phyloP scores from a whole-genome alignment of 2,113 vertebrate species.

The Podarcis raffonei region DNA sequence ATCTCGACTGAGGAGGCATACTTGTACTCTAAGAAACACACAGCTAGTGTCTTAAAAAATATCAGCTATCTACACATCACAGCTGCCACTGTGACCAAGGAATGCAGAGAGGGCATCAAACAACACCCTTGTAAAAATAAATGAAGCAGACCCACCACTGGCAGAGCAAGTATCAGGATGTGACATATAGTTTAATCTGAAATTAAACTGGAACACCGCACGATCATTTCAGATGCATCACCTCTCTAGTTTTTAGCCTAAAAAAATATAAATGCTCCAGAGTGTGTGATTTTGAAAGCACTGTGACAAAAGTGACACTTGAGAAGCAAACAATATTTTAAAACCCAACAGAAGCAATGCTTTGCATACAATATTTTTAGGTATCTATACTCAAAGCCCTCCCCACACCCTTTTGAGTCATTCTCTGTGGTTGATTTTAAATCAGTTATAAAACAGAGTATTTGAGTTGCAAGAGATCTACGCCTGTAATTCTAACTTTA shows the following conservation, averaged over 20 bases:
- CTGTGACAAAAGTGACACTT: background rate
- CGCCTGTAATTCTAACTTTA: background rate
- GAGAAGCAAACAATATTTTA: background rate
- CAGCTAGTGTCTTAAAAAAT: constrained; percentile 6
- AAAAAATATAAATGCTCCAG: background rate
- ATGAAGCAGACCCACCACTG: background rate
- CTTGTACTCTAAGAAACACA: background rate
- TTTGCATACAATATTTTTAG: background rate
- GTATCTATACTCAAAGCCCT: background rate
- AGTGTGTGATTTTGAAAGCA: background rate
- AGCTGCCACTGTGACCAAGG: background rate
- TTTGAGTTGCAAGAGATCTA: background rate
- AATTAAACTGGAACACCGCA: background rate
- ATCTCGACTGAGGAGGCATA: background rate
- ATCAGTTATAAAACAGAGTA: background rate
- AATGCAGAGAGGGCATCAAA: background rate
- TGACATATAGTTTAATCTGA: background rate
- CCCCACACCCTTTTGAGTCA: background rate
- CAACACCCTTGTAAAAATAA: constrained; percentile 5
- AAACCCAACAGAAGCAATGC: background rate
- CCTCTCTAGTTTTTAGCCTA: background rate
- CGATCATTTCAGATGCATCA: background rate
- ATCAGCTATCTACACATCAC: background rate
- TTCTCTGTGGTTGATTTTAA: background rate
- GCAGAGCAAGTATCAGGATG: background rate